A percentile compares a stretch with the other conserved stretches of the same genome.
These are phyloP conservation scores for Phymastichus coffea DNA, from an alignment of 1,140 invertebrate genomes.

Conservation along the genomic window DNA sequence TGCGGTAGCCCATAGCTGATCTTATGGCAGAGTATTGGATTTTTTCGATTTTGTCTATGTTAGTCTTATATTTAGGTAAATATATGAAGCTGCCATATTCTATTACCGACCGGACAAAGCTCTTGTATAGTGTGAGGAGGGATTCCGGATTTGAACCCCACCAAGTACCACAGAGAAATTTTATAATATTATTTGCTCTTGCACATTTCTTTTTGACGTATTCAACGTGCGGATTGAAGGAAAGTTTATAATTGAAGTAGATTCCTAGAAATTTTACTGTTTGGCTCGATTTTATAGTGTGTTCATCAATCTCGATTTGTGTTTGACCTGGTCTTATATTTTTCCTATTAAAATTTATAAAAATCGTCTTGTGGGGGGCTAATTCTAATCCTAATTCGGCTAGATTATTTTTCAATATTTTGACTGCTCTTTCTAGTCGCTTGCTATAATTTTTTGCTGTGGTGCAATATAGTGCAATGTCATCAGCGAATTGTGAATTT, in stretches of 20 bases:
- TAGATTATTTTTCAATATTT: background rate
- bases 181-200: background rate
- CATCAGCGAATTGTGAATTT: background rate
- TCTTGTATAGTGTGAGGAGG: background rate
- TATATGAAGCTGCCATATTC: background rate
- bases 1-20: background rate
- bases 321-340: background rate
- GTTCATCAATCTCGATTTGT: background rate
- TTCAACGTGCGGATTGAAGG: background rate
- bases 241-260: background rate
- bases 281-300: background rate
- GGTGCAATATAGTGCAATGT: background rate
- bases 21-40: background rate
- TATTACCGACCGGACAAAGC: background rate
- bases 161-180: constrained; percentile 4
- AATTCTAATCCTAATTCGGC: background rate
- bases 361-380: background rate
- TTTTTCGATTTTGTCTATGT: background rate
- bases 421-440: background rate
- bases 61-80: background rate
- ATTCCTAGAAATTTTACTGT: background rate
- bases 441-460: background rate
- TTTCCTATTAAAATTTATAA: background rate
- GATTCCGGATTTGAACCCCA: background rate
- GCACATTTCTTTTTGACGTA: background rate